Evolutionary conservation across 1,140 invertebrate species (phyloP).

Genomic region (Microplitis demolitor): DNA sequence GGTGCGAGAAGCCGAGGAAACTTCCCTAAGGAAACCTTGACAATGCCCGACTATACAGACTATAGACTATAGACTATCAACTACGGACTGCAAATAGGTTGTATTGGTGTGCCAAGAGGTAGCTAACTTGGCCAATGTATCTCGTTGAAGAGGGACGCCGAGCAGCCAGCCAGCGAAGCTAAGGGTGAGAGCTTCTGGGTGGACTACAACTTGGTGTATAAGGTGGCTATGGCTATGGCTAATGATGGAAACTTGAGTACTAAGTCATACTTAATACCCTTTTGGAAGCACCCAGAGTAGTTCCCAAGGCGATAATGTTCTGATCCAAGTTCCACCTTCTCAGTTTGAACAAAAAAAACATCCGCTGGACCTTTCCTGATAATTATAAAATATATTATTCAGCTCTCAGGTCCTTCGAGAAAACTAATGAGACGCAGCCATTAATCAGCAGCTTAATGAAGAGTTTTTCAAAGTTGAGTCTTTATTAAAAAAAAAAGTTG

Average conservation of each 20-base stretch:
- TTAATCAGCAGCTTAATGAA: background rate
- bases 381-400: too few relatives aligned
- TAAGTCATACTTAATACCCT: conserved; percentile 57
- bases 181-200: background rate
- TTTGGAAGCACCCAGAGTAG: conserved; percentile 16
- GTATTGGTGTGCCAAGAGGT: background rate
- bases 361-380: too few relatives aligned
- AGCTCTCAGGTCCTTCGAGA: too few relatives aligned
- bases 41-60: conserved; percentile 39
- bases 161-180: background rate
- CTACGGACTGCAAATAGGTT: background rate
- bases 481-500: background rate
- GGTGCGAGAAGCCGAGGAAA: conserved; percentile 25
- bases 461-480: too few relatives aligned
- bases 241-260: conserved; percentile 56
- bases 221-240: conserved; percentile 32
- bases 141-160: background rate
- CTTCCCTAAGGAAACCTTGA: conserved; percentile 38
- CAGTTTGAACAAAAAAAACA: background rate
- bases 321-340: background rate
- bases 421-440: too few relatives aligned
- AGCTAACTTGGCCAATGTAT: conserved; percentile 8
- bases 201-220: conserved; percentile 18
- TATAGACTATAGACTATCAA: too few relatives aligned
- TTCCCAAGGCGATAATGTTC: conserved; percentile 18